Evolutionary conservation across 2,888 invertebrate genomes (phyloP).

Genomic region (Cataglyphis altisquamis): DNA sequence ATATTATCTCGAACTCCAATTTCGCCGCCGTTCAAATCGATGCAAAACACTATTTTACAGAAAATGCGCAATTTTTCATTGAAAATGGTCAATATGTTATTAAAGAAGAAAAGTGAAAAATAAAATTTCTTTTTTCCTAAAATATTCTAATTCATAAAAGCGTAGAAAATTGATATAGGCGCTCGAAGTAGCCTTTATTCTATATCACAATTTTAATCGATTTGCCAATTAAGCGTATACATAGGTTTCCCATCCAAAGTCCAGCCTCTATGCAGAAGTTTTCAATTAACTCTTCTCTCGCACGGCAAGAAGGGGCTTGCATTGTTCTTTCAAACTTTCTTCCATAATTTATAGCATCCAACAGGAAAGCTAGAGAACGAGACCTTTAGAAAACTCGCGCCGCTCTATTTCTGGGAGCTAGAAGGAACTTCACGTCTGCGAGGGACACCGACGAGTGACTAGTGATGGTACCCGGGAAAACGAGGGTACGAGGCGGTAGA

Average conservation of each 20-base stretch:
- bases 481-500: slow-evolving; percentile 3
- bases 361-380: slow-evolving; percentile 14
- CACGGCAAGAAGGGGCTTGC: slow-evolving; percentile 19
- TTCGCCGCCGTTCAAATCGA: too few relatives aligned
- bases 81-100: neutral
- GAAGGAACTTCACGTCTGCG: slow-evolving; percentile 55
- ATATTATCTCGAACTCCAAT: slow-evolving; percentile 23
- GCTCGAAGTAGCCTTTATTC: neutral
- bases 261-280: slow-evolving; percentile 39
- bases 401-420: slow-evolving; percentile 40
- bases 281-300: slow-evolving; percentile 59
- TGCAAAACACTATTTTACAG: neutral
- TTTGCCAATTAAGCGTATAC: slow-evolving; percentile 38
- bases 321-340: slow-evolving; percentile 39
- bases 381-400: slow-evolving; percentile 53
- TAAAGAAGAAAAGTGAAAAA: neutral
- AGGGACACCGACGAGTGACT: slow-evolving; percentile 41
- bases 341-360: slow-evolving; percentile 57
- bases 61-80: neutral
- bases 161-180: neutral
- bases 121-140: neutral
- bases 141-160: neutral
- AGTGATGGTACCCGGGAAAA: slow-evolving; percentile 10
- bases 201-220: slow-evolving; percentile 22
- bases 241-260: neutral